A percentile compares a stretch with the other conserved stretches of the same genome.
Conservation (phyloP, 2,797 vertebrate genomes). For the Cercopithecus diana region DNA sequence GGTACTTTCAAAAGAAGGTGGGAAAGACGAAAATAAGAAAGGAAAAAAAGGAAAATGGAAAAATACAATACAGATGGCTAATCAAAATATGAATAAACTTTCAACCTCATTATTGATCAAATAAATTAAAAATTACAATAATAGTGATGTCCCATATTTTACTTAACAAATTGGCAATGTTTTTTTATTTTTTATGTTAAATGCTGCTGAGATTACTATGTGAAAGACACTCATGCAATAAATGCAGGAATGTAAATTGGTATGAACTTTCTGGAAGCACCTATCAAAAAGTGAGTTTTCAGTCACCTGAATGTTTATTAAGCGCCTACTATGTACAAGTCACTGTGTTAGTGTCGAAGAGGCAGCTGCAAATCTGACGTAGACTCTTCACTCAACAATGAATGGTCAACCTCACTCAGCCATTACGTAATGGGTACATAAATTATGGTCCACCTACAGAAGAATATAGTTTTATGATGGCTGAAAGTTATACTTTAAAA, state of each 20-base stretch:
- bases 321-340: background rate
- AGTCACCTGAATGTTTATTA: background rate
- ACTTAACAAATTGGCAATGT: background rate
- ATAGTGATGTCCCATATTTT: background rate
- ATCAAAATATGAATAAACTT: background rate
- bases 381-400: background rate
- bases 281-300: background rate
- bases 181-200: background rate
- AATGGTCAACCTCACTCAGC: background rate
- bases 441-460: background rate
- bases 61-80: background rate
- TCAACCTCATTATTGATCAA: background rate
- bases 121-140: conserved; percentile 5
- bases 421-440: background rate
- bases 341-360: background rate
- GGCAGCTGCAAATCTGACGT: too few relatives aligned
- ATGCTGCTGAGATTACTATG: background rate
- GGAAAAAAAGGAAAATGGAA: background rate
- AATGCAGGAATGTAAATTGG: background rate
- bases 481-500: background rate
- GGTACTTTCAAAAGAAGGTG: background rate
- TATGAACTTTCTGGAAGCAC: background rate
- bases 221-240: background rate
- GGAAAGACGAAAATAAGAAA: background rate
- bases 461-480: background rate